Evolutionary conservation across 2,113 vertebrate species (phyloP).

Genomic region (Cromileptes altivelis): DNA sequence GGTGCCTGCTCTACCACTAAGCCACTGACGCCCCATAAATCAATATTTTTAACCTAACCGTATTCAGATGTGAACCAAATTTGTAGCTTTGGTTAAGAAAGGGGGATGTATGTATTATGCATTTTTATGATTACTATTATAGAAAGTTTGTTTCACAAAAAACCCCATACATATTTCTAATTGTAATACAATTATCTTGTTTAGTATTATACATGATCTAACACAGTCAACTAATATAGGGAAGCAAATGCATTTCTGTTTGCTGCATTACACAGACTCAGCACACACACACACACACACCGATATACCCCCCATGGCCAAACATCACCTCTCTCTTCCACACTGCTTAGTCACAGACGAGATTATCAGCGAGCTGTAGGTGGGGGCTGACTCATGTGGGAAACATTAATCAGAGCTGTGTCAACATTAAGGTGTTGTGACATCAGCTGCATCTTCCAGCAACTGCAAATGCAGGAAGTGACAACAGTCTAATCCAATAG

Average conservation of each 20-base stretch:
- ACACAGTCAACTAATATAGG: not conserved
- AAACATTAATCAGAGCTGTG: slow-evolving; percentile 45
- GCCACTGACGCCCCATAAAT: no score
- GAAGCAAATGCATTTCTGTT: not conserved
- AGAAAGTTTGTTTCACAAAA: not conserved
- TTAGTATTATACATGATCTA: not conserved
- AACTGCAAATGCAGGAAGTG: slow-evolving; percentile 40
- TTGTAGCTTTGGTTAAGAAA: not conserved
- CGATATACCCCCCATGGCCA: slow-evolving; percentile 9
- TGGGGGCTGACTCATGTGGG: slow-evolving; percentile 53
- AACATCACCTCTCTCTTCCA: slow-evolving; percentile 14
- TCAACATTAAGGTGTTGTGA: slow-evolving; percentile 40
- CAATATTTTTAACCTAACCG: no score
- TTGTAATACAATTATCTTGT: no score
- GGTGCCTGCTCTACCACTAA: no score
- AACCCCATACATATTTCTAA: not conserved
- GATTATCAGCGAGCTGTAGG: slow-evolving; percentile 32
- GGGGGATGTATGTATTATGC: not conserved
- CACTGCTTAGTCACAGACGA: slow-evolving; percentile 40
- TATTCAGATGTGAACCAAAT: not conserved
- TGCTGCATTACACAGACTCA: not conserved
- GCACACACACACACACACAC: not conserved
- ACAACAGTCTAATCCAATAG: slow-evolving; percentile 27
- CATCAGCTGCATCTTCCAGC: slow-evolving; percentile 47
- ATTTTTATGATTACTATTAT: not conserved